Evolutionary conservation across 2,888 invertebrate genomes (phyloP).

Genomic region (Apamea anceps): DNA sequence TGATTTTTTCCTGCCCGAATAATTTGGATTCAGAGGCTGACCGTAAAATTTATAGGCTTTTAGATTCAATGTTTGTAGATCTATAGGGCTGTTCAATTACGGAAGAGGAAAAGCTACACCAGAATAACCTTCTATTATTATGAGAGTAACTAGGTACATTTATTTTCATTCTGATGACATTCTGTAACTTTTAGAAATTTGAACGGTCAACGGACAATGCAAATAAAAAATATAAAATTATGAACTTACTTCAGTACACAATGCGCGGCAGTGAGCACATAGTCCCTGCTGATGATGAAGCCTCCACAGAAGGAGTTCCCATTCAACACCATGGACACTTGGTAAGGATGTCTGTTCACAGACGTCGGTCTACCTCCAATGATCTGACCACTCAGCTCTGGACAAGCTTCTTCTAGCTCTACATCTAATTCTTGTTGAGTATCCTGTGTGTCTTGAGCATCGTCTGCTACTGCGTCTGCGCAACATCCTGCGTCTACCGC

Average conservation of each 20-base stretch:
- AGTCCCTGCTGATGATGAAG: slow-evolving; percentile 83
- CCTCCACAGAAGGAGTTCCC: slow-evolving; percentile 88
- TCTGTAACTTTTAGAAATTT: not conserved
- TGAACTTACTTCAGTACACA: slow-evolving; percentile 86
- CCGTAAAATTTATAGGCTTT: slow-evolving; percentile 45
- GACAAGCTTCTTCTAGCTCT: slow-evolving; percentile 81
- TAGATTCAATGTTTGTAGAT: slow-evolving; percentile 45
- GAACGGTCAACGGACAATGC: not conserved
- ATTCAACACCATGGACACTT: slow-evolving; percentile 87
- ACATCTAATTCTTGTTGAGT: slow-evolving; percentile 75
- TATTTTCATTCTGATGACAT: not conserved
- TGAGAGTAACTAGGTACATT: not conserved
- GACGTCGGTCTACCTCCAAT: slow-evolving; percentile 85
- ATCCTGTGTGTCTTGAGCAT: slow-evolving; percentile 63
- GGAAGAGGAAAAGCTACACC: slow-evolving; percentile 10
- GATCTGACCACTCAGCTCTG: slow-evolving; percentile 86
- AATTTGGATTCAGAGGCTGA: slow-evolving; percentile 40
- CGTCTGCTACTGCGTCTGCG: slow-evolving; percentile 71
- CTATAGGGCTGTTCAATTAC: slow-evolving; percentile 28
- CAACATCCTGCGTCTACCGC: slow-evolving; percentile 75
- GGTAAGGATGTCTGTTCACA: slow-evolving; percentile 84
- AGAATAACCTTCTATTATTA: slow-evolving; percentile 7
- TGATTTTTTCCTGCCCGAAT: slow-evolving; percentile 55
- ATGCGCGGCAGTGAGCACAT: slow-evolving; percentile 87
- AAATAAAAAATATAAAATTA: not conserved